Evolutionary conservation across 1,140 invertebrate genomes (phyloP), one percentile per base, ranked within the genome.

Genomic region (Pseudobourletiella spinata): DNA sequence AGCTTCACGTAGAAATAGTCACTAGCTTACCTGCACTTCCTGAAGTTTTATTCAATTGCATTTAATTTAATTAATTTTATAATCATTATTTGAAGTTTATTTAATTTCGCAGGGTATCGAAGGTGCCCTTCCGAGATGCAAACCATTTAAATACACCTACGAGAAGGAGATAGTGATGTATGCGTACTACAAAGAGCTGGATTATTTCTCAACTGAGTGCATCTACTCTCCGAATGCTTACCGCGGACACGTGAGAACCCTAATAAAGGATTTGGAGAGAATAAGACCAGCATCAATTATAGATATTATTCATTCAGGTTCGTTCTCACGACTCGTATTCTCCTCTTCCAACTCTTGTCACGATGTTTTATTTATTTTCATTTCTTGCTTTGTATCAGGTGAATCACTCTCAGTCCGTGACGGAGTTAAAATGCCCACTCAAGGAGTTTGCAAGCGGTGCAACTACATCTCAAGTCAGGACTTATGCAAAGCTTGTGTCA

Each of bases 121-220:
- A 74, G 91, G 89, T 61, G 80, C 86, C 18, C 89, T 98, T 68
- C 90, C 91, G 3, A 79, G 95, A 69, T 94, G 91, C 56, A 99
- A 99, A 76, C 97, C 96, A 4, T 84, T 99, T 24, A 99, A 98
- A 75, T 99, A 98, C 73, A 88, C 93, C 2, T 99, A 98, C 76
- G 96, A 99, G 77, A 99, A 99, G 74, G 97, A 99, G 79, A 99
- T 99, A 73, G 97, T 99, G 0, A 96, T 99, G 91, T 99, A 98
- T 79, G 95, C 95, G 1, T 93, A 96, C 76, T 97, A 93, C 73
- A 95, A 95, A 74, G 89, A 90, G 70, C 76, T 99, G n/a, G 85
- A 97, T 42, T 99, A 99, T 74, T 99, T 99, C 77, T 97, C 94
- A 11, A 99, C 96, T 0, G 97, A 99, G 76, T 99, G 96, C 79